Evolutionary conservation across 2,888 invertebrate species (phyloP).

Genomic region (Hypena proboscidalis): DNA sequence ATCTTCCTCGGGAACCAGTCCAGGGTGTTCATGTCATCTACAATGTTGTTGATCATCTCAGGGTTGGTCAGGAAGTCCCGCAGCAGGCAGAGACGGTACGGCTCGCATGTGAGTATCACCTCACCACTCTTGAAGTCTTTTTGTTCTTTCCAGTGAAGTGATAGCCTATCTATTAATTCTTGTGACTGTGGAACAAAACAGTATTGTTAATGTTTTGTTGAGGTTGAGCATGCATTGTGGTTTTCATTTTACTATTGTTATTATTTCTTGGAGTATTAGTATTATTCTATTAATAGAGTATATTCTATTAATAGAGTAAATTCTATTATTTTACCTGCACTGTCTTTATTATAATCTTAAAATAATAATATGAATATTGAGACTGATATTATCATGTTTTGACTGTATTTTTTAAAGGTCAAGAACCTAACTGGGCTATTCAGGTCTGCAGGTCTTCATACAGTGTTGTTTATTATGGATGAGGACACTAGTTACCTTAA

Average conservation of each 20-base stretch:
- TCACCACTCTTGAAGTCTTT: conserved; percentile 66
- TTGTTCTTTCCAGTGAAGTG: conserved; percentile 77
- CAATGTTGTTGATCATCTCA: conserved; percentile 85
- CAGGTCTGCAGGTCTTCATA: too few relatives aligned
- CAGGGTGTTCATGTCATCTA: conserved; percentile 88
- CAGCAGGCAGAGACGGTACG: conserved; percentile 88
- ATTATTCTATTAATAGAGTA: too few relatives aligned
- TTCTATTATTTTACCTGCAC: too few relatives aligned
- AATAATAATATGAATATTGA: too few relatives aligned
- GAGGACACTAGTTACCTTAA: conserved; percentile 63
- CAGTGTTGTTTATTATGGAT: too few relatives aligned
- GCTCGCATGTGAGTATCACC: conserved; percentile 85
- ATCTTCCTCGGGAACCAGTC: conserved; percentile 91
- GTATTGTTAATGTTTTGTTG: conserved; percentile 3
- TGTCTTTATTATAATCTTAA: too few relatives aligned
- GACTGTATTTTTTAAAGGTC: not conserved
- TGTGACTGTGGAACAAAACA: conserved; percentile 59
- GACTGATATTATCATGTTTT: too few relatives aligned
- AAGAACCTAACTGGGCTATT: too few relatives aligned
- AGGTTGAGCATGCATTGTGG: too few relatives aligned
- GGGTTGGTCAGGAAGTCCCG: conserved; percentile 86
- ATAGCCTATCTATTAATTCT: conserved; percentile 69
- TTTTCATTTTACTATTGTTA: too few relatives aligned
- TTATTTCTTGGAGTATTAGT: too few relatives aligned
- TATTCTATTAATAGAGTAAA: too few relatives aligned